Percentiles rank a stretch among this genome's conserved stretches.
Conservation (phyloP, 2,113 vertebrate species). For the Larimichthys crocea region DNA sequence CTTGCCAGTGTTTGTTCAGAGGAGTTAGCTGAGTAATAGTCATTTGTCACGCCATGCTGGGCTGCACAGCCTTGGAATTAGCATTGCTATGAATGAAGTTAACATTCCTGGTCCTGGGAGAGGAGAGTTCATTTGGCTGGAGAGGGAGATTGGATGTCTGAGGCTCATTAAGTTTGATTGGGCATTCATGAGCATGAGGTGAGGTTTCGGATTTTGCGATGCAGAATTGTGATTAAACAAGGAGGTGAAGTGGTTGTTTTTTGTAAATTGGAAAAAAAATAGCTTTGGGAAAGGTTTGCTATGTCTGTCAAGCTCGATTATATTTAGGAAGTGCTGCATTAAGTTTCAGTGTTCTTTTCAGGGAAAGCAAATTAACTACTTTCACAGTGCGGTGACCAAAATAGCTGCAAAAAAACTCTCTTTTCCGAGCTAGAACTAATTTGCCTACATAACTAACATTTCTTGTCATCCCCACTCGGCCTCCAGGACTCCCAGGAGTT, state of each 20-base stretch:
- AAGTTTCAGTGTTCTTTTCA: neutral
- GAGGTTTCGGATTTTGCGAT: constrained; percentile 45
- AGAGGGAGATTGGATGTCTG: constrained; percentile 57
- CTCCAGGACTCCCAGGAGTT: constrained; percentile 97
- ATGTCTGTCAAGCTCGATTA: constrained; percentile 24
- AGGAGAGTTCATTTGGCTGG: constrained; percentile 48
- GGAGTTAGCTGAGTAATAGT: constrained; percentile 68
- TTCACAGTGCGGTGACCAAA: neutral
- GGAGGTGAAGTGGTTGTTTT: constrained; percentile 34
- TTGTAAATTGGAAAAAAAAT: constrained; percentile 23
- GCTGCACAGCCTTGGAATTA: constrained; percentile 60
- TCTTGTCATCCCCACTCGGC: neutral
- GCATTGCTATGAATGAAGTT: constrained; percentile 62
- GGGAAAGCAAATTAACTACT: neutral
- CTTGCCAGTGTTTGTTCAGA: constrained; percentile 69
- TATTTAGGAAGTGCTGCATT: neutral
- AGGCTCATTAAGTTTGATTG: constrained; percentile 64
- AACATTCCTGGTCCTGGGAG: constrained; percentile 58
- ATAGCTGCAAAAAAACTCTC: neutral
- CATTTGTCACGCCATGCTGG: constrained; percentile 69
- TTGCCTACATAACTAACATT: constrained; percentile 3
- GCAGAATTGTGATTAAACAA: constrained; percentile 38
- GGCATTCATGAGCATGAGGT: constrained; percentile 53
- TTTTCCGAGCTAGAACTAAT: constrained; percentile 7
- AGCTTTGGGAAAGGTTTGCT: constrained; percentile 24